Percentiles rank a stretch among this genome's conserved stretches.
phyloP scores from a whole-genome alignment of 2,888 invertebrate species.

The Hypercompe scribonia region DNA sequence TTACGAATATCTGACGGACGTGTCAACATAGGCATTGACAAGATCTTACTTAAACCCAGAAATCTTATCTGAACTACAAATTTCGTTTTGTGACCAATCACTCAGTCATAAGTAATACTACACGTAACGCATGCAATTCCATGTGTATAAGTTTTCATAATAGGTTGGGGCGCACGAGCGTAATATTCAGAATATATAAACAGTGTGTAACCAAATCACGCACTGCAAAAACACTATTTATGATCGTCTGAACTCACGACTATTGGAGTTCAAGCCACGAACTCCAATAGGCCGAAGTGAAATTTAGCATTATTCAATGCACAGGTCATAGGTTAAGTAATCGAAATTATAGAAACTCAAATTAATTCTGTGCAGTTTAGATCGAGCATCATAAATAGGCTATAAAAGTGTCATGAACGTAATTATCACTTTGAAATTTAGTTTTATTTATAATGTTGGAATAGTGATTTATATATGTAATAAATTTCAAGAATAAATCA shows the following conservation, averaged over 20 bases:
- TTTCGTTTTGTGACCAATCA: background rate
- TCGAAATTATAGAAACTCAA: background rate
- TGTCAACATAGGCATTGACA: background rate
- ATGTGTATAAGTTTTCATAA: background rate
- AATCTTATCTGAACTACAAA: background rate
- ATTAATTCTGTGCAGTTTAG: background rate
- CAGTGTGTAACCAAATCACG: slow-evolving; percentile 1
- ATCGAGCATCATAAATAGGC: background rate
- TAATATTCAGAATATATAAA: background rate
- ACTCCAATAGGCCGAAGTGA: background rate
- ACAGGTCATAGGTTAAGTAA: background rate
- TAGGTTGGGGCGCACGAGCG: background rate
- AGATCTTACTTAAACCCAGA: background rate
- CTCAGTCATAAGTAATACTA: background rate
- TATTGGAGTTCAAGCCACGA: background rate
- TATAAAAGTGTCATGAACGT: background rate
- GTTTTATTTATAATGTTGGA: background rate
- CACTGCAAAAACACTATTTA: background rate
- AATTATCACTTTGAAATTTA: background rate
- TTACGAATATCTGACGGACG: background rate
- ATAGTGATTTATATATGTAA: background rate
- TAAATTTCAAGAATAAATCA: background rate
- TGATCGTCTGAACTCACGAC: background rate
- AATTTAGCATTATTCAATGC: background rate
- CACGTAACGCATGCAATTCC: background rate